Evolutionary conservation across 2,113 vertebrate species (phyloP).

Genomic region (Crotalus tigris): DNA sequence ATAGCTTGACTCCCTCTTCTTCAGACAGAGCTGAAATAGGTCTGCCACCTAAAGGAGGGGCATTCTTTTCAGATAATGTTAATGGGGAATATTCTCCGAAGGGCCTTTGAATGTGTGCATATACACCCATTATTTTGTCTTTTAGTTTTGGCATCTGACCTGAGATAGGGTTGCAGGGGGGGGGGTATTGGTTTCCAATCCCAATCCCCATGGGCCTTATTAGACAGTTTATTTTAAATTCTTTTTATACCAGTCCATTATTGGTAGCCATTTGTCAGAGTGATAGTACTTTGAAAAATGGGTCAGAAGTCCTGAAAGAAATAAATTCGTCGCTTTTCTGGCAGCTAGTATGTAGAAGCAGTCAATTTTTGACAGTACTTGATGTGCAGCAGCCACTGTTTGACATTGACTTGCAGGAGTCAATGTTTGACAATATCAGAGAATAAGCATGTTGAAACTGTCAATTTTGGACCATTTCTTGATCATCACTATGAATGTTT

Average conservation of each 20-base stretch:
- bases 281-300: not conserved
- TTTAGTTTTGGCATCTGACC: not conserved
- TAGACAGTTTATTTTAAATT: not conserved
- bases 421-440: not conserved
- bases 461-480: constrained; percentile 1
- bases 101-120: not conserved
- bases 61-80: not conserved
- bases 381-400: not conserved
- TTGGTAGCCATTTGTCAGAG: not conserved
- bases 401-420: not conserved
- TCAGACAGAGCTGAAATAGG: not conserved
- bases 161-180: not conserved
- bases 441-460: not conserved
- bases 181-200: no score
- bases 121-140: not conserved
- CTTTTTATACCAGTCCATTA: not conserved
- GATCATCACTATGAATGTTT: not conserved
- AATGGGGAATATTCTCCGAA: not conserved
- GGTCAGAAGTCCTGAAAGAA: not conserved
- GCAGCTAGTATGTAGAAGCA: not conserved
- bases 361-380: not conserved
- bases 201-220: not conserved
- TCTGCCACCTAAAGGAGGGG: not conserved
- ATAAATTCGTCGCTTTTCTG: not conserved
- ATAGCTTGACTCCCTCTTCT: not conserved